Conservation (phyloP, 2,797 vertebrate species). For the Spondyliosoma cantharus region DNA sequence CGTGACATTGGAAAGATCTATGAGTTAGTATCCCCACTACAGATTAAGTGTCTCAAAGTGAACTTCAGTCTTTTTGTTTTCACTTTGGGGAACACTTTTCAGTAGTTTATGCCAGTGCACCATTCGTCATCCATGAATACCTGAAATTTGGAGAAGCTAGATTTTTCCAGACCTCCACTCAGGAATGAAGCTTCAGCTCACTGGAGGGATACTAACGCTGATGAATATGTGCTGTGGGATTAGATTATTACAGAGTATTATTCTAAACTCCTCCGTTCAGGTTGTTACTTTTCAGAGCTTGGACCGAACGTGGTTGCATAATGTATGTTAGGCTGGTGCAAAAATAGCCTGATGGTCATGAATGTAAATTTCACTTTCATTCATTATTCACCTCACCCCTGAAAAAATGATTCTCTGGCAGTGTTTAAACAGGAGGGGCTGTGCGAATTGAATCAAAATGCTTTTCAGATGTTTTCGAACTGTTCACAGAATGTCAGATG, state of each 20-base stretch:
- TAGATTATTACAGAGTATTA: not conserved
- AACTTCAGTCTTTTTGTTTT: slow-evolving; percentile 31
- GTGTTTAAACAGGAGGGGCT: slow-evolving; percentile 21
- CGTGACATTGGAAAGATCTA: slow-evolving; percentile 35
- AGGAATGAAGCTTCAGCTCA: slow-evolving; percentile 2
- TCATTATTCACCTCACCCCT: slow-evolving; percentile 42
- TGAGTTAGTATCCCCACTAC: slow-evolving; percentile 7
- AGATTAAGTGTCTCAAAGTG: slow-evolving; percentile 33
- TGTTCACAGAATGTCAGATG: slow-evolving; percentile 5
- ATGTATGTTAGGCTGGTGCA: not conserved
- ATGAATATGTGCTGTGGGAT: not conserved
- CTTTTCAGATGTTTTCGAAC: slow-evolving; percentile 17
- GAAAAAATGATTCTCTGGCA: not conserved
- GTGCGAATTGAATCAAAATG: slow-evolving; percentile 31
- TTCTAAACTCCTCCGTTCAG: not conserved
- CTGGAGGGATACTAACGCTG: not conserved
- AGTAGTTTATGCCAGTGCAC: slow-evolving; percentile 3
- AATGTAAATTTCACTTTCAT: slow-evolving; percentile 53
- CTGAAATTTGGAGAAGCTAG: not conserved
- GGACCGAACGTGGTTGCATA: not conserved
- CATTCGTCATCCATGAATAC: slow-evolving; percentile 3
- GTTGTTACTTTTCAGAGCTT: not conserved
- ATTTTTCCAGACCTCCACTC: slow-evolving; percentile 9
- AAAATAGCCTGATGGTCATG: slow-evolving; percentile 18
- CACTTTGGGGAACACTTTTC: not conserved